Conservation (phyloP, 2,113 vertebrate genomes). For the Mobula hypostoma region DNA sequence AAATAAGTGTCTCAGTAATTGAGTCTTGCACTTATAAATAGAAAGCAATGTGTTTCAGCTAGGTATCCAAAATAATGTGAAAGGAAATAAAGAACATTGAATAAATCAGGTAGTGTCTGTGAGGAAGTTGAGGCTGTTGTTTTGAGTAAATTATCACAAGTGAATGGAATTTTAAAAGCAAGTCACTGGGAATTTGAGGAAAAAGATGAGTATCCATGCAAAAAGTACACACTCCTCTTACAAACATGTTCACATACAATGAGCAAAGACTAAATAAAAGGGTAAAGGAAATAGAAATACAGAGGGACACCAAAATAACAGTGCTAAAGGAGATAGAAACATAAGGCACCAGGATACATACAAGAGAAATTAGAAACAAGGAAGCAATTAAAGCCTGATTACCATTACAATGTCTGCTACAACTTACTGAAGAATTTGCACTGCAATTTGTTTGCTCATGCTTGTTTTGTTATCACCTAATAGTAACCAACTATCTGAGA, state of each 20-base stretch:
- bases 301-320: neutral
- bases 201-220: too few species aligned
- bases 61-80: neutral
- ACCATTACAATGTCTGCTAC: too few species aligned
- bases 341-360: neutral
- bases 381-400: too few species aligned
- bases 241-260: neutral
- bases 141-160: neutral
- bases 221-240: neutral
- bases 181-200: neutral
- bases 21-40: neutral
- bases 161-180: neutral
- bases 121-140: neutral
- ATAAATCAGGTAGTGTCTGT: neutral
- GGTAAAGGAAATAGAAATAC: neutral
- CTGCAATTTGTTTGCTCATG: neutral
- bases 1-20: neutral
- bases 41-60: neutral
- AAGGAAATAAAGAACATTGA: neutral
- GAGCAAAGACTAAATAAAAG: neutral
- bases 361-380: neutral
- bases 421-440: neutral
- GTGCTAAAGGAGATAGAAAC: neutral
- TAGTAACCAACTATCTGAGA: neutral
- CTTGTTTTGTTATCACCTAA: neutral